phyloP scores from a whole-genome alignment of 2,888 invertebrate species.

The Cryptocheilus praepositus region DNA sequence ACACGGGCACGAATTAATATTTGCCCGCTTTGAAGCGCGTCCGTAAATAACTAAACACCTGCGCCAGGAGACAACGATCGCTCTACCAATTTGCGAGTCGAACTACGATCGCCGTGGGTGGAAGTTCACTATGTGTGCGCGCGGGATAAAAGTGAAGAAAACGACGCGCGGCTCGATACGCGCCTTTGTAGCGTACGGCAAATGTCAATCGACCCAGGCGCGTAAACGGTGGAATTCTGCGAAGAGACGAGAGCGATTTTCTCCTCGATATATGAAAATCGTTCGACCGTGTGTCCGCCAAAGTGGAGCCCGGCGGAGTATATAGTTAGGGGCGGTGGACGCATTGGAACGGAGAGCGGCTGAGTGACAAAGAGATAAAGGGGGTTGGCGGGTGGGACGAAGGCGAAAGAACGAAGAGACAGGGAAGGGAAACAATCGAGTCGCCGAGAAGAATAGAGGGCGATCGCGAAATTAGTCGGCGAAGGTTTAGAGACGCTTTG shows the following conservation, averaged over 20 bases:
- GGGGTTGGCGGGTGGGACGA: neutral
- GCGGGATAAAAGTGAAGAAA: neutral
- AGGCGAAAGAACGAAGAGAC: too few species aligned
- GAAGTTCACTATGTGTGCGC: too few species aligned
- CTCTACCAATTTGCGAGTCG: neutral
- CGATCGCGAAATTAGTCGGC: too few species aligned
- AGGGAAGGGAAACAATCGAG: too few species aligned
- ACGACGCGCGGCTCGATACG: neutral
- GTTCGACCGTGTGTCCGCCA: conserved; percentile 31
- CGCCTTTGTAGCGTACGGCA: conserved; percentile 3
- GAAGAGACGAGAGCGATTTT: conserved; percentile 34
- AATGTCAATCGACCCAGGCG: neutral
- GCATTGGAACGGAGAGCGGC: neutral
- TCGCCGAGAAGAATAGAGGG: too few species aligned
- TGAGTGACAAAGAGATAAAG: conserved; percentile 16
- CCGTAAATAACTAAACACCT: too few species aligned
- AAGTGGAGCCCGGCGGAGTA: conserved; percentile 11
- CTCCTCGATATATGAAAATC: conserved; percentile 47
- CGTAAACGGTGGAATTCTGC: conserved; percentile 1
- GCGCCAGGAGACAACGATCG: too few species aligned
- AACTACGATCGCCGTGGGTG: too few species aligned
- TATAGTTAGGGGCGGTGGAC: neutral
- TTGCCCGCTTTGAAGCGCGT: too few species aligned
- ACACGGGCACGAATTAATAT: too few species aligned
- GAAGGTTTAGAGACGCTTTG: too few species aligned